Percentiles rank a stretch among this genome's conserved stretches.
These are phyloP conservation scores for Sialis lutaria DNA, from an alignment of 2,888 invertebrate species.

Conservation along the genomic window DNA sequence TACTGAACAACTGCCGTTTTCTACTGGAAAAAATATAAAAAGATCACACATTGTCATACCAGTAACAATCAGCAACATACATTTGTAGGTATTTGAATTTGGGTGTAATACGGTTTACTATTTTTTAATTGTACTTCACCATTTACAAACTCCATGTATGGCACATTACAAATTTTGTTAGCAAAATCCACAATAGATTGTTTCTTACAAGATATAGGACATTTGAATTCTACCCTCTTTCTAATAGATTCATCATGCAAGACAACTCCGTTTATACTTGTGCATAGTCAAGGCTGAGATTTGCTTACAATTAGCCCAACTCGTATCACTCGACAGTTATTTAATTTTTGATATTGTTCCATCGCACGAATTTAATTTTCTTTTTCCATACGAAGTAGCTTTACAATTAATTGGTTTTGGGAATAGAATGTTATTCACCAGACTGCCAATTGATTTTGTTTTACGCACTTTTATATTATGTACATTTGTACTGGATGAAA, in stretches of 20 bases:
- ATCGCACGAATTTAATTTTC: slow-evolving; percentile 2
- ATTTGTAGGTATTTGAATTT: background rate
- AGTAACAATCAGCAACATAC: slow-evolving; percentile 7
- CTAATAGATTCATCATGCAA: slow-evolving; percentile 7
- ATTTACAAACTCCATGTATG: slow-evolving; percentile 5
- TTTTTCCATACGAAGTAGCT: slow-evolving; percentile 5
- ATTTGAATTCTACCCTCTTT: slow-evolving; percentile 9
- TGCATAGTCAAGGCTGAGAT: slow-evolving; percentile 9
- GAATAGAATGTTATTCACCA: slow-evolving; percentile 6
- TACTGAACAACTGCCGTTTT: slow-evolving; percentile 5
- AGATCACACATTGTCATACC: slow-evolving; percentile 5
- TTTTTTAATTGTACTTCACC: background rate
- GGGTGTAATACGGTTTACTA: background rate
- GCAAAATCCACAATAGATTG: slow-evolving; percentile 5
- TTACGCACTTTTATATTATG: slow-evolving; percentile 8
- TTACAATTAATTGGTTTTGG: slow-evolving; percentile 6
- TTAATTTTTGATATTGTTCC: slow-evolving; percentile 5
- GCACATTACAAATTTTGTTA: slow-evolving; percentile 6
- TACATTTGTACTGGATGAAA: slow-evolving; percentile 10
- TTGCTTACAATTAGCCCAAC: slow-evolving; percentile 7
- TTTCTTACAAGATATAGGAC: slow-evolving; percentile 8
- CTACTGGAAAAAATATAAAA: slow-evolving; percentile 5
- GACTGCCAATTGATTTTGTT: slow-evolving; percentile 5
- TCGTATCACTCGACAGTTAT: slow-evolving; percentile 4
- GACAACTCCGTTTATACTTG: slow-evolving; percentile 10